Evolutionary conservation across 2,888 invertebrate species (phyloP).

Genomic region (Doris montereyensis): DNA sequence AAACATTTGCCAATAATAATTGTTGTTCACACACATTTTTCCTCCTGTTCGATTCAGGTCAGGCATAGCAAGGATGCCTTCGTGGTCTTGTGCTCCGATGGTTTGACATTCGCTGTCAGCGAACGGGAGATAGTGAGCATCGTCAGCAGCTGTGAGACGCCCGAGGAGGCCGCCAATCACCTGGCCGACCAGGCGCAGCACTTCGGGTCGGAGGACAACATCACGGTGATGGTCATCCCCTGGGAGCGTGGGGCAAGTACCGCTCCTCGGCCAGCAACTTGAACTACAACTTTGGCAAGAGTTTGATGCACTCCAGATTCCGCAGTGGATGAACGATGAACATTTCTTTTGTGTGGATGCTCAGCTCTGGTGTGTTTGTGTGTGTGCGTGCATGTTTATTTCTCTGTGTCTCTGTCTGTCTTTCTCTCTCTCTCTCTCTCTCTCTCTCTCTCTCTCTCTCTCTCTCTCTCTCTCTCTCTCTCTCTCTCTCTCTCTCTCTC

Average conservation of each 20-base stretch:
- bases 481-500: no score
- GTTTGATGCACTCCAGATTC: conserved; percentile 47
- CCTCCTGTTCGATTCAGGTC: conserved; percentile 61
- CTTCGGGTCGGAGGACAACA: conserved; percentile 76
- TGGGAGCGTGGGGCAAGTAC: conserved; percentile 76
- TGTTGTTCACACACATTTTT: not conserved
- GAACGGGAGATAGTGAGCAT: conserved; percentile 74
- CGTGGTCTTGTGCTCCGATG: conserved; percentile 74
- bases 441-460: no score
- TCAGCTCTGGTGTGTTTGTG: no score
- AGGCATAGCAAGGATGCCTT: conserved; percentile 75
- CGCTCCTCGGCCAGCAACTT: conserved; percentile 54
- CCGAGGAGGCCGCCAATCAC: conserved; percentile 73
- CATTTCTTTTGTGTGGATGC: no score
- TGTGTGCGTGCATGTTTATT: no score
- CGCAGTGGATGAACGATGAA: conserved; percentile 30
- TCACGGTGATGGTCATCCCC: conserved; percentile 74
- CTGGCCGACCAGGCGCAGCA: conserved; percentile 75
- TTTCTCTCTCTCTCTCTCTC: no score
- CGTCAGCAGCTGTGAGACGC: conserved; percentile 71
- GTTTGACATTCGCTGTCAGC: conserved; percentile 74
- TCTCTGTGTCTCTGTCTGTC: no score
- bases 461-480: no score
- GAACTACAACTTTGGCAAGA: conserved; percentile 62
- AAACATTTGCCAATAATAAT: no score